Evolutionary conservation across 2,113 vertebrate genomes (phyloP).

Genomic region (Epinephelus moara): DNA sequence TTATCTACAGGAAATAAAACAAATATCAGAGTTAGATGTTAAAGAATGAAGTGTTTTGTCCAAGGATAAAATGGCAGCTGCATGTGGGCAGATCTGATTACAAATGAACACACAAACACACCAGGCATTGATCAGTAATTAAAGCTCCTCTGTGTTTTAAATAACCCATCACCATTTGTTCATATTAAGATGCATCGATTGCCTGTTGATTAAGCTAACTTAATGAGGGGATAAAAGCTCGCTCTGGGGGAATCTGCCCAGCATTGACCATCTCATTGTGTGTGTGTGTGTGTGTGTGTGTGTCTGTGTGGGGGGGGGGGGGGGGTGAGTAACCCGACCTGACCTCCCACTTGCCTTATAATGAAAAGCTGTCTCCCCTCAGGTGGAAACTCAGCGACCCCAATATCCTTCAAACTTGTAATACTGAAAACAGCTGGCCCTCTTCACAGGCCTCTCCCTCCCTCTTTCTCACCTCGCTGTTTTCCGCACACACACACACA

Average conservation of each 20-base stretch:
- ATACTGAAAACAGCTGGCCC: conserved; percentile 50
- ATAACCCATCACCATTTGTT: conserved; percentile 26
- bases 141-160: conserved; percentile 23
- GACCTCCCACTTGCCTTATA: conserved; percentile 50
- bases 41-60: not conserved
- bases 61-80: not conserved
- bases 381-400: conserved; percentile 50
- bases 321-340: conserved; percentile 21
- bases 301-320: not conserved
- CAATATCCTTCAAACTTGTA: conserved; percentile 69
- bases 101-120: conserved; percentile 26
- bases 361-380: conserved; percentile 60
- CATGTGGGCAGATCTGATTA: not conserved
- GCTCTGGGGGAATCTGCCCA: not conserved
- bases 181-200: conserved; percentile 19
- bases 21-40: too few relatives aligned
- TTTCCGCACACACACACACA: not conserved
- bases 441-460: conserved; percentile 3
- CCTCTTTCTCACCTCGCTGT: not conserved
- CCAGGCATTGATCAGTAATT: conserved; percentile 15
- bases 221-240: conserved; percentile 45
- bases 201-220: conserved; percentile 51
- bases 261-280: conserved; percentile 22
- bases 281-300: not conserved
- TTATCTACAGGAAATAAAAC: not conserved